Conservation (phyloP, 2,888 invertebrate species). For the Reticulitermes lucifugus region DNA sequence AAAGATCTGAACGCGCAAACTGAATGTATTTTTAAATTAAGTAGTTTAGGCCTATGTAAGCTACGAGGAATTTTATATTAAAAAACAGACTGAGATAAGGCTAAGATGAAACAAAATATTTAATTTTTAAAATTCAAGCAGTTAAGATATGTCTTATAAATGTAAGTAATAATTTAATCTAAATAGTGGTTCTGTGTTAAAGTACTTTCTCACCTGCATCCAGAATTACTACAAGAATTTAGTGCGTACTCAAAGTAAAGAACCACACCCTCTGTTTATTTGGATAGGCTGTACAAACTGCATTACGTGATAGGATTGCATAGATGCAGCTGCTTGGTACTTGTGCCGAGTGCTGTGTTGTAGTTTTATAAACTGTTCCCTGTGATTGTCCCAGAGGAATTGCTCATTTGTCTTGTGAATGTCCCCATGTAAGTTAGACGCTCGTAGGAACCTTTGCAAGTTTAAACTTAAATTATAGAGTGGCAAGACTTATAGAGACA, state of each 20-base stretch:
- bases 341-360: not conserved
- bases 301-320: not conserved
- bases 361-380: not conserved
- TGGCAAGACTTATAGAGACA: not conserved
- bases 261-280: not conserved
- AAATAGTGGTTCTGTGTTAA: no score
- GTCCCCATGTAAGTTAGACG: not conserved
- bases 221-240: no score
- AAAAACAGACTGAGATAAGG: no score
- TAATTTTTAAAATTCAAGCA: no score
- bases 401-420: not conserved
- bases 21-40: no score
- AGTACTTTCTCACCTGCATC: no score
- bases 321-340: not conserved
- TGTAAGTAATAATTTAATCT: no score
- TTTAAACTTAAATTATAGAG: not conserved
- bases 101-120: no score
- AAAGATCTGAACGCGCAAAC: no score
- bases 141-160: no score
- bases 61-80: no score
- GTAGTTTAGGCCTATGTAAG: no score
- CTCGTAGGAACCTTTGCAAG: not conserved
- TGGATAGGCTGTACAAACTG: not conserved
- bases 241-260: not conserved
- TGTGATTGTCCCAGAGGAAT: slow-evolving; percentile 3